phyloP scores from a whole-genome alignment of 2,888 invertebrate species.

The Idaea aversata region DNA sequence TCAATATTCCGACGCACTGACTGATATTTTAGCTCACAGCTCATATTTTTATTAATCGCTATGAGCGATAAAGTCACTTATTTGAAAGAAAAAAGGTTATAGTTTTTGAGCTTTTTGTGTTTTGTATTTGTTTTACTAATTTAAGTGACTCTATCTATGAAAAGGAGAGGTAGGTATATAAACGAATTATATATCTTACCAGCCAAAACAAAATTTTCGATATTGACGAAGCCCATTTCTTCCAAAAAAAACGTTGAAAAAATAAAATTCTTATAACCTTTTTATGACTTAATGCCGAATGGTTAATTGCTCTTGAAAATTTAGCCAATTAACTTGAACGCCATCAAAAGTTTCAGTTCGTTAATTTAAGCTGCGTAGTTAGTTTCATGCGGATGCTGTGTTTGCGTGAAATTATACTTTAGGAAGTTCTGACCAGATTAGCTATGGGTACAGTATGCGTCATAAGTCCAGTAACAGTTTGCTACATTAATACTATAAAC shows the following conservation, averaged over 20 bases:
- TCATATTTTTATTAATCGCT: no score
- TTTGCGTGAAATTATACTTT: not conserved
- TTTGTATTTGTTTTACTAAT: no score
- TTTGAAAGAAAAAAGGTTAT: no score
- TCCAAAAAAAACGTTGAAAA: not conserved
- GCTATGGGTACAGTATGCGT: no score
- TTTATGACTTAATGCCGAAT: conserved; percentile 14
- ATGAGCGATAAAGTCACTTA: no score
- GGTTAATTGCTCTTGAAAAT: conserved; percentile 16
- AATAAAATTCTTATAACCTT: conserved; percentile 11
- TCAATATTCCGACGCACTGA: no score
- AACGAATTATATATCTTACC: not conserved
- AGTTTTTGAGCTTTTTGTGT: no score
- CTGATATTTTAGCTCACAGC: no score
- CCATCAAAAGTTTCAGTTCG: conserved; percentile 13
- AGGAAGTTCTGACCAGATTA: not conserved
- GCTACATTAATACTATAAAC: no score
- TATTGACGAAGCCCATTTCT: not conserved
- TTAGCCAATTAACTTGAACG: conserved; percentile 17
- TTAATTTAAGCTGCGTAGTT: not conserved
- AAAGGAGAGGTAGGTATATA: not conserved
- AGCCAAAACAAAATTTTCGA: not conserved
- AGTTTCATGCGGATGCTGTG: not conserved
- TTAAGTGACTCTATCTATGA: no score
- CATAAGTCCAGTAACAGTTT: no score